Base-by-base conservation (phyloP, 2,888 invertebrate species). In the Morpho helenor region DNA sequence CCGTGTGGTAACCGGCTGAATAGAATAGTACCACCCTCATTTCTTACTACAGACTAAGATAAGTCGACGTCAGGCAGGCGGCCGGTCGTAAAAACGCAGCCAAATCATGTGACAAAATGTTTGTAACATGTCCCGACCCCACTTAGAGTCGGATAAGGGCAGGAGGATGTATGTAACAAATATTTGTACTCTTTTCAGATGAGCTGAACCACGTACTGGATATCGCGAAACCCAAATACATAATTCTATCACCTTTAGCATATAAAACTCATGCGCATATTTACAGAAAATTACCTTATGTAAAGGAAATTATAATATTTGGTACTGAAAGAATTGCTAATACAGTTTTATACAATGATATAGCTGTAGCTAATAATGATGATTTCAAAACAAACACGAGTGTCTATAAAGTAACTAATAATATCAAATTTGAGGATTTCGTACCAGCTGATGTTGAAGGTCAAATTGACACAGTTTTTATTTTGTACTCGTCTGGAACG, bases 401-500 rank as follows among this genome's bases (percentile, higher is more conserved):
- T 45, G n/a, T n/a, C 8, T 68, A 67, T 57, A 63, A 62, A n/a
- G 50, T 65, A n/a, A 65, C 68, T 2, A 63, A 65, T 10, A 70
- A 80, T 60, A 73, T 83, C 0, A 66, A 62, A 3, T 78, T 65
- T 54, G 77, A 81, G 0, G 73, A 80, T 0, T 86, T 87, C 44
- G 44, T 63, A 3, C 64, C 73, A 0, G 76, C 70, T 0, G 80
- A 81, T 7, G 80, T 84, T 0, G 49, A 69, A 2, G 83, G 83
- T 0, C 76, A 79, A 43, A 67, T 54, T 0, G 87, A 87, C 39
- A 69, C 76, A 0, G 44, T 76, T 7, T 69, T 83, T 8, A 73
- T 88, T 10, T 49, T 87, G 31, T 87, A 86, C 58, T 88, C 88
- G 0, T 87, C 87, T 2, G 88, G 88, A 0, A 88, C 88, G 0